Conservation (phyloP, 2,888 invertebrate species). For the Ptycholaimellus sp. region DNA sequence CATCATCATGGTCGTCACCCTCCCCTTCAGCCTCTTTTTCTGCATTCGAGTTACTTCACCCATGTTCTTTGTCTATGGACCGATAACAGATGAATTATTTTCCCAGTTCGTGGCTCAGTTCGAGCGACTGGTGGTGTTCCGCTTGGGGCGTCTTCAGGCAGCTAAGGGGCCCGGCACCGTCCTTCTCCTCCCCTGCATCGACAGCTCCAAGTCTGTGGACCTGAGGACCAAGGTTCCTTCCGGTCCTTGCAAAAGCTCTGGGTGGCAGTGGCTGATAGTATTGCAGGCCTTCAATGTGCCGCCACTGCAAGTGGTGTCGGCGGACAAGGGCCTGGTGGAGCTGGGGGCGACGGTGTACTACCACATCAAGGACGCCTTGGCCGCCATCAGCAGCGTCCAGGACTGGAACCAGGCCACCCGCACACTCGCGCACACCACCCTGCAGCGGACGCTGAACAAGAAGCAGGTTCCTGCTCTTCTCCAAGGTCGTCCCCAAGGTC, state of each 20-base stretch:
- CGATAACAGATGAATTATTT: constrained; percentile 6
- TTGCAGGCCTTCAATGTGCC: constrained; percentile 32
- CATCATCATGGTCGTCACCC: constrained; percentile 13
- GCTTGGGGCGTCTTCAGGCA: constrained; percentile 19
- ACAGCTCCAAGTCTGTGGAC: constrained; percentile 26
- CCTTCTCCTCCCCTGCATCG: constrained; percentile 29
- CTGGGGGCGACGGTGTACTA: constrained; percentile 30
- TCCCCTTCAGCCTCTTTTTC: constrained; percentile 20
- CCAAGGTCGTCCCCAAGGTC: constrained; percentile 17
- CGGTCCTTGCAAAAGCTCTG: too few relatives aligned
- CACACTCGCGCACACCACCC: constrained; percentile 26
- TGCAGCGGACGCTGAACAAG: constrained; percentile 26
- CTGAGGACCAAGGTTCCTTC: constrained; percentile 26
- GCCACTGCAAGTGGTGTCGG: constrained; percentile 29
- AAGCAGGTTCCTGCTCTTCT: too few relatives aligned
- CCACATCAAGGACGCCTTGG: constrained; percentile 26
- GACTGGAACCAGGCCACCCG: constrained; percentile 27
- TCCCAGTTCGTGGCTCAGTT: constrained; percentile 17
- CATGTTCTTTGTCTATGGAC: background rate
- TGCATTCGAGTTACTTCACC: constrained; percentile 14
- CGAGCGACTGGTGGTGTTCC: constrained; percentile 20
- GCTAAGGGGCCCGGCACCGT: constrained; percentile 24
- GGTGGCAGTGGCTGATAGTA: too few relatives aligned
- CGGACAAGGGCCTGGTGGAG: constrained; percentile 29
- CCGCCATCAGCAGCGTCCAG: constrained; percentile 27